These are phyloP conservation scores for Colletes gigas DNA, from an alignment of 1,140 invertebrate genomes.

Conservation along the genomic window DNA sequence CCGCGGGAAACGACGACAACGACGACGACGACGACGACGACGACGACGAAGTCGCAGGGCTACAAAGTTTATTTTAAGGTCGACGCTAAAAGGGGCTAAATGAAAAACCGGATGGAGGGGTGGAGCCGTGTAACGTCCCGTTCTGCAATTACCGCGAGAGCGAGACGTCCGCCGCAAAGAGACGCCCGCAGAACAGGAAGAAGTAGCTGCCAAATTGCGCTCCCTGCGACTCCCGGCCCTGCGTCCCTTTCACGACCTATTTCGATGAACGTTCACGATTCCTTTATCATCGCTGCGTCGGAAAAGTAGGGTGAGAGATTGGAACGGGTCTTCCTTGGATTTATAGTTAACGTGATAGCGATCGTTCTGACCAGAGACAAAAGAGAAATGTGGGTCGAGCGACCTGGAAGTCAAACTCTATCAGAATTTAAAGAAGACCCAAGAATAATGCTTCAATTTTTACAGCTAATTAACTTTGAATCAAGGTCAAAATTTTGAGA, in stretches of 20 bases:
- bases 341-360: too few relatives aligned
- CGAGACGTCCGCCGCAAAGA: conserved; percentile 30
- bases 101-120: conserved; percentile 66
- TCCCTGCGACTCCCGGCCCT: too few relatives aligned
- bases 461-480: too few relatives aligned
- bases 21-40: neutral
- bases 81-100: conserved; percentile 65
- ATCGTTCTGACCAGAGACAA: too few relatives aligned
- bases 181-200: neutral
- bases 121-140: conserved; percentile 41
- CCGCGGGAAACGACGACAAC: conserved; percentile 1
- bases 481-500: too few relatives aligned
- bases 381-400: too few relatives aligned
- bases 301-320: too few relatives aligned
- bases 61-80: conserved; percentile 70
- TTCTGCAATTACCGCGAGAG: conserved; percentile 63
- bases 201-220: conserved; percentile 3
- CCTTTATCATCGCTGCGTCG: too few relatives aligned
- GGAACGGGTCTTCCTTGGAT: too few relatives aligned
- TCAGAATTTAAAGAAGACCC: too few relatives aligned
- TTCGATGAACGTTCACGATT: neutral
- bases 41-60: conserved; percentile 41
- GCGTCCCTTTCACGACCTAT: conserved; percentile 11
- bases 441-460: too few relatives aligned
- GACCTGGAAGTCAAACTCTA: too few relatives aligned